phyloP scores from a whole-genome alignment of 2,113 vertebrate genomes.

The Aldabrachelys gigantea region DNA sequence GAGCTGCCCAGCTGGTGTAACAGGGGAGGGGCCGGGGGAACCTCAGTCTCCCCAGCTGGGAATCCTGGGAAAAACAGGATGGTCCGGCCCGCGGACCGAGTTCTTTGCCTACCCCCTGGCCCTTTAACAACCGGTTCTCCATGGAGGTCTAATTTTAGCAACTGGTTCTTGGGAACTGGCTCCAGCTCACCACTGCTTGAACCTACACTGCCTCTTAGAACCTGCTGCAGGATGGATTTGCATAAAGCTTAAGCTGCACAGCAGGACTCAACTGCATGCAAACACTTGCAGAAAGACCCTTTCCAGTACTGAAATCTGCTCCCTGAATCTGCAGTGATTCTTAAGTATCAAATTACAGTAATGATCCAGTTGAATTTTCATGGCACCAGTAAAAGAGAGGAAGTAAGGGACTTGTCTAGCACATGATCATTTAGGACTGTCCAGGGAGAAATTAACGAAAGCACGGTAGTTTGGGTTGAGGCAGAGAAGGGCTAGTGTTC shows the following conservation, averaged over 20 bases:
- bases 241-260: accelerated
- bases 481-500: not conserved
- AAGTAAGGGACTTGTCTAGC: not conserved
- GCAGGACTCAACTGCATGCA: not conserved
- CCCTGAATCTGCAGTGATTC: not conserved
- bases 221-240: not conserved
- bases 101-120: too few species aligned
- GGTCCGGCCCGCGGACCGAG: too few species aligned
- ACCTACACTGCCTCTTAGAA: not conserved
- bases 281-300: not conserved
- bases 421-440: not conserved
- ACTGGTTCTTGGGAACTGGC: too few species aligned
- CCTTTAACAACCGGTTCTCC: too few species aligned
- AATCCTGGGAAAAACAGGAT: too few species aligned
- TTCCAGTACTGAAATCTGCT: not conserved
- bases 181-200: not conserved
- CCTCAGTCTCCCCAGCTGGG: too few species aligned
- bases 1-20: too few species aligned
- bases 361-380: not conserved
- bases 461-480: not conserved
- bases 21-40: too few species aligned
- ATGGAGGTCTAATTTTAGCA: too few species aligned
- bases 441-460: not conserved
- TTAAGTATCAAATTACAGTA: not conserved
- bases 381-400: accelerated